Percentiles rank a stretch among this genome's conserved stretches.
Evolutionary conservation across 2,797 vertebrate species (phyloP).

Genomic region (Semotilus atromaculatus): DNA sequence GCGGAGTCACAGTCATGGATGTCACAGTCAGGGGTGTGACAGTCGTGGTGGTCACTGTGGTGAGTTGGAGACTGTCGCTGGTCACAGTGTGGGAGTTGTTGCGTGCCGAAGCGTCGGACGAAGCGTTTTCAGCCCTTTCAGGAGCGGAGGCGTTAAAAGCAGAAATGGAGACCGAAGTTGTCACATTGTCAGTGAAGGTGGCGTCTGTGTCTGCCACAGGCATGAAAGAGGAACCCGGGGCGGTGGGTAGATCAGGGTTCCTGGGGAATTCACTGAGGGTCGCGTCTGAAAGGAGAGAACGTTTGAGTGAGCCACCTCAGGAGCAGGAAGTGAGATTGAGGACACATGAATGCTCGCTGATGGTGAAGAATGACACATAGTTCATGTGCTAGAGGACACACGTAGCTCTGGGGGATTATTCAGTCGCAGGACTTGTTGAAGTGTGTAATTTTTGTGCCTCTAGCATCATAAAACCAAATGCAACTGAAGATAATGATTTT

Average conservation of each 20-base stretch:
- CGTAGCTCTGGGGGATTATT: background rate
- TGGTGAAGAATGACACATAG: constrained; percentile 31
- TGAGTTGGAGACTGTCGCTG: constrained; percentile 67
- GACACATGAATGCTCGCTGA: constrained; percentile 28
- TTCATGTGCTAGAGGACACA: background rate
- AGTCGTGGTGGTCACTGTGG: constrained; percentile 67
- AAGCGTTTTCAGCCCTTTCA: constrained; percentile 60
- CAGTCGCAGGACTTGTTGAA: background rate
- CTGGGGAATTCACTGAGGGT: constrained; percentile 75
- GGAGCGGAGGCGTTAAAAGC: constrained; percentile 72
- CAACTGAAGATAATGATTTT: background rate
- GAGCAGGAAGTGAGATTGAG: constrained; percentile 27
- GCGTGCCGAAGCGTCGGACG: constrained; percentile 38
- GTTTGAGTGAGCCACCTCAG: constrained; percentile 8
- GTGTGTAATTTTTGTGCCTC: constrained; percentile 7
- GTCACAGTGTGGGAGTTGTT: constrained; percentile 71
- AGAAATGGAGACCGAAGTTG: constrained; percentile 74
- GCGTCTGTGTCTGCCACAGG: constrained; percentile 80
- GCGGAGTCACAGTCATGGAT: constrained; percentile 49
- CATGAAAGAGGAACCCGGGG: constrained; percentile 80
- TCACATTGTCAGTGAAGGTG: constrained; percentile 76
- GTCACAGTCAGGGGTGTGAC: constrained; percentile 67
- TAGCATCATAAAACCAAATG: background rate
- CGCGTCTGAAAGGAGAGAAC: constrained; percentile 81
- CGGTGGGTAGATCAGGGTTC: constrained; percentile 76